Percentiles rank a stretch among this genome's conserved stretches.
phyloP scores from a whole-genome alignment of 1,140 invertebrate genomes.

The Rhopalosiphum maidis region DNA sequence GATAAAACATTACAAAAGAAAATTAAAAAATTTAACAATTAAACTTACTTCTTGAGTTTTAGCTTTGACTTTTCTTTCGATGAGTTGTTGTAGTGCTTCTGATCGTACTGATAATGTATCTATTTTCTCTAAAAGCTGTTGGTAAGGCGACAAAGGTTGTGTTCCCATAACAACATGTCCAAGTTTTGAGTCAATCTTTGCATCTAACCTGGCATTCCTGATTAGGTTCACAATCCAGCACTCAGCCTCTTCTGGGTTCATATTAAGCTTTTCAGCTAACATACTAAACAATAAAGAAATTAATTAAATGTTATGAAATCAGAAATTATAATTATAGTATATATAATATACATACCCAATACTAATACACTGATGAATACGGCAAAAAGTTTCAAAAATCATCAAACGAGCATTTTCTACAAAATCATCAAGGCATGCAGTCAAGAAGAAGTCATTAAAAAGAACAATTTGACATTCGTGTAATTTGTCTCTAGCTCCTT shows the following conservation, averaged over 20 bases:
- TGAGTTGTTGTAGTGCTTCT: slow-evolving; percentile 79
- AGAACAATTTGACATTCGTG: slow-evolving; percentile 96
- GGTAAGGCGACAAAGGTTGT: slow-evolving; percentile 95
- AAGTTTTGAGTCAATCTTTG: slow-evolving; percentile 98
- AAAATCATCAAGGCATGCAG: slow-evolving; percentile 94
- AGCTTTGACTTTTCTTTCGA: slow-evolving; percentile 81
- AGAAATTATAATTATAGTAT: background rate
- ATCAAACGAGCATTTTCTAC: slow-evolving; percentile 99
- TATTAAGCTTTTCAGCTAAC: slow-evolving; percentile 97
- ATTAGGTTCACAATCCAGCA: slow-evolving; percentile 99
- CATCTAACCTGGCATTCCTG: slow-evolving; percentile 94
- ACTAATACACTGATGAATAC: slow-evolving; percentile 98
- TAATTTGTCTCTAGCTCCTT: slow-evolving; percentile 95
- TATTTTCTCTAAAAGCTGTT: slow-evolving; percentile 98
- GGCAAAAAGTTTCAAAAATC: slow-evolving; percentile 99
- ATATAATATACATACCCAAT: slow-evolving; percentile 66
- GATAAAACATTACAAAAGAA: background rate
- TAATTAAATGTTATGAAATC: slow-evolving; percentile 19
- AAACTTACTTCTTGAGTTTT: slow-evolving; percentile 63
- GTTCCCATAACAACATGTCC: slow-evolving; percentile 99
- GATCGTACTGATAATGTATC: slow-evolving; percentile 92
- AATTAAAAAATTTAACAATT: background rate
- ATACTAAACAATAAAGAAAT: slow-evolving; percentile 71
- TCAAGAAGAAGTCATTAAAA: slow-evolving; percentile 97
- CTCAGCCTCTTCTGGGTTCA: slow-evolving; percentile 97